Evolutionary conservation across 2,797 vertebrate species (phyloP).

Genomic region (Parambassis ranga): DNA sequence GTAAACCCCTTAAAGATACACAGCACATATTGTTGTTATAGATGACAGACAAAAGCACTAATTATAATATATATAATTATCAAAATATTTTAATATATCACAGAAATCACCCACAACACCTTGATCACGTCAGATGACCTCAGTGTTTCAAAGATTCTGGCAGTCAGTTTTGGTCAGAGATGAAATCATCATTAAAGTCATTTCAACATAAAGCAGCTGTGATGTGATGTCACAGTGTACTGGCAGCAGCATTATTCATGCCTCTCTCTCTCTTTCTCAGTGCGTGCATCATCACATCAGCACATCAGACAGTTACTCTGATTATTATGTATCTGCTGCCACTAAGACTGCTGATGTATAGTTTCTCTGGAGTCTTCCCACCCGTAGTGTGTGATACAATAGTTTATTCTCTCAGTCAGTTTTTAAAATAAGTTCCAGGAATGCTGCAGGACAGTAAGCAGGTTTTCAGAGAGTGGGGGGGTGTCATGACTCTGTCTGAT

Average conservation of each 20-base stretch:
- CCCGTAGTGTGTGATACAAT: neutral
- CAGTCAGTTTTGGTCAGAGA: neutral
- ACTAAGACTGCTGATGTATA: neutral
- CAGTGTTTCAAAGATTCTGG: neutral
- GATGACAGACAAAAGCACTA: too few species aligned
- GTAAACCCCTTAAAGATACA: too few species aligned
- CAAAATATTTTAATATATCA: too few species aligned
- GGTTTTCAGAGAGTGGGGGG: constrained; percentile 32
- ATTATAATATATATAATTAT: too few species aligned
- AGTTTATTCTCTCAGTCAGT: constrained; percentile 9
- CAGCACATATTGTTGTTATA: too few species aligned
- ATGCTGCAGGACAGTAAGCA: constrained; percentile 11
- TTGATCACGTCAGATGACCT: too few species aligned
- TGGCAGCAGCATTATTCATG: constrained; percentile 42
- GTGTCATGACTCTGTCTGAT: constrained; percentile 58
- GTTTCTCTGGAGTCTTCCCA: neutral
- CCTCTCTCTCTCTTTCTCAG: constrained; percentile 42
- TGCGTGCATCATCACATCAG: constrained; percentile 51
- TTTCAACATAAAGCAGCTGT: neutral
- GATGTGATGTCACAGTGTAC: constrained; percentile 52
- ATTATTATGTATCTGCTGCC: constrained; percentile 27
- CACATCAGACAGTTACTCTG: constrained; percentile 37
- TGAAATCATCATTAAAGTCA: constrained; percentile 28
- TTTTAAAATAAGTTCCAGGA: constrained; percentile 55
- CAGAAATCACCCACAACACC: too few species aligned